Evolutionary conservation across 2,113 vertebrate genomes (phyloP), one percentile per base, ranked within the genome.

Genomic region (Grantiella picta): DNA sequence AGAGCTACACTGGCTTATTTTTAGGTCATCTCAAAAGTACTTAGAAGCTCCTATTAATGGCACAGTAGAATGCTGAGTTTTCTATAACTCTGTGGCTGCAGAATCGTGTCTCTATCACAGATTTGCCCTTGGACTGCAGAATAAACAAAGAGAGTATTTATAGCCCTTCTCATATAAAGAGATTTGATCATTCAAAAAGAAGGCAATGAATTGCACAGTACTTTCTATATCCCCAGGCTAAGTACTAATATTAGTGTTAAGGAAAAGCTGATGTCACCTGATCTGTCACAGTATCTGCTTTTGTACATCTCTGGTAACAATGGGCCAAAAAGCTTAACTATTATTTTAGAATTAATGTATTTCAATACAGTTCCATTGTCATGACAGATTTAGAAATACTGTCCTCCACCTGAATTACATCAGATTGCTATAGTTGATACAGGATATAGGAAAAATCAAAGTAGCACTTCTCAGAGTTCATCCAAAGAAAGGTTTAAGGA

Each of bases 131-230:
- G 95, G 49, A 60, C 87, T 44, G 12, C 66, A 92, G 90, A 86
- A 94, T 53, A 96, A 96, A 95, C 95, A 95, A 94, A 93, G 56
- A 66, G 6, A 86, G 47, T 91, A 93, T 96, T 95, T 97, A 94
- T 87, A 96, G 69, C 75, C 38, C 36, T 85, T 40, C 77, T 75
- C 64, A 71, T 73, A 89, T 57, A 92, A 93, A 93, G 83, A 79
- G 38, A 92, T 73, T 57, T 86, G 87, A 94, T 92, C 82, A 92
- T 78, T 97, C 70, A 92, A 76, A 94, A 92, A 76, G 82, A 61
- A 36, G 12, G 68, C 23, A 75, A 35, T 81, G 72, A 78, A 90
- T 82, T 94, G 21, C 54, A 64, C 69, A 59, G 54, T 85, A 56
- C 57, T 90, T 88, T 76, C 44, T 91, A 11, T 81, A 72, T 87